Base-by-base conservation (phyloP, 1,140 invertebrate genomes). In the Odontomachus brunneus region DNA sequence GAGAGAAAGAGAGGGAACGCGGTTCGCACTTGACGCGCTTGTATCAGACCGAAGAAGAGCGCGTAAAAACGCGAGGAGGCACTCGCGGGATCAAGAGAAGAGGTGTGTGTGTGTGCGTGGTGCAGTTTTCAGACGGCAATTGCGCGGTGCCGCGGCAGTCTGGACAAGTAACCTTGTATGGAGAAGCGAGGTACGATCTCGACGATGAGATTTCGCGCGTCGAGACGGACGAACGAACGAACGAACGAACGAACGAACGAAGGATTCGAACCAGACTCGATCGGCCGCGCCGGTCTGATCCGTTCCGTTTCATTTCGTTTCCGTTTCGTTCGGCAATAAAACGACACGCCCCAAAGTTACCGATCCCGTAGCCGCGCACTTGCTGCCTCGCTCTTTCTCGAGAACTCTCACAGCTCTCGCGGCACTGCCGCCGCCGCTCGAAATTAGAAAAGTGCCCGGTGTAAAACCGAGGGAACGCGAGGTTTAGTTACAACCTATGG, bases 391-490 rank as follows among this genome's bases (percentile, higher is more conserved):
- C 9, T 44, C 38, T 4, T 11, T 44, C 59, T 73, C 59, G 55
- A 19, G 60, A 48, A 33, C 67, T 78, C 80, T 84, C 66, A 69
- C 87, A 85, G 59, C 60, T 59, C 62, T 84, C 66, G 66, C 87
- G 86, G 59, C 60, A 55, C 62, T 53, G 24, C 53, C 65, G 12
- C 29, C 66, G 82, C 57, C 60, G 62, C 71, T 69, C 74, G 84
- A 91, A 91, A 91, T 92, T 92, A 91, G 92, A 91, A 92, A 92
- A 92, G 87, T 92, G 88, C 88, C 38, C 78, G 84, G 86, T 89
- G 88, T 90, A 89, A 91, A 91, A 87, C 29, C 59, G 55, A 63
- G 71, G 83, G 75, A 80, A 84, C 81, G 84, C 80, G 63, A 51
- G 38, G 12, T 24, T 85, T 78, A 83, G 88, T 89, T 86, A 67